Evolutionary conservation across 2,797 vertebrate genomes (phyloP), one percentile per base, ranked within the genome.

Genomic region (Falco columbarius): DNA sequence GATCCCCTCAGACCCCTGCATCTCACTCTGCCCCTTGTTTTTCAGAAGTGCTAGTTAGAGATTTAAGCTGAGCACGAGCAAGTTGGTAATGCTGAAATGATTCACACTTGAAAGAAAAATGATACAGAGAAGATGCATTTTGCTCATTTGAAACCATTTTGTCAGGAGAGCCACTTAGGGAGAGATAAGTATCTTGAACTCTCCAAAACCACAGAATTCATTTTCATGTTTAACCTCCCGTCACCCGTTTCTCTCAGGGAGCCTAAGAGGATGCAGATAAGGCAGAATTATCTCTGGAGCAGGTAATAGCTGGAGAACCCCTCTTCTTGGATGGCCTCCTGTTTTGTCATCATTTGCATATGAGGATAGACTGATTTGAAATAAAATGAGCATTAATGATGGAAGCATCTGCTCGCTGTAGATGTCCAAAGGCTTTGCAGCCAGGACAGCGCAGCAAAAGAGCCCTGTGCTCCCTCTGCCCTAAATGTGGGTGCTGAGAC

Each of bases 161-260:
- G 92, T 93, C 88, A 95, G 88, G 90, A 96, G 95, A 96, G 90
- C 83, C 96, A 95, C 94, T 97, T 95, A 96, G 90, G 68, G 86
- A 96, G 90, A 96, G 96, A 96, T 93, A 94, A 96, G 93, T 87
- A 95, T 95, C 97, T 92, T 81, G 88, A 97, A 93, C 94, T 92
- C 94, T 97, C 95, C 94, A 95, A 94, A 97, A 90, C 90, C 93
- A 84, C 86, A 93, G 93, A 97, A 97, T 90, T 92, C 92, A 95
- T 97, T 94, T 97, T 90, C 86, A 92, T 92, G 95, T 90, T 96
- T 97, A 97, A 96, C 95, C 95, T 93, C 83, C 82, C 11, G 0
- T 89, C 94, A 95, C 95, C 93, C 80, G 0, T 21, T 86, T 77
- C 94, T 96, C 92, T 81, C 81, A 61, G 89, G 94, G 80, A 95